These are phyloP conservation scores for Orthosia gracilis DNA, from an alignment of 2,888 invertebrate species.

Conservation along the genomic window DNA sequence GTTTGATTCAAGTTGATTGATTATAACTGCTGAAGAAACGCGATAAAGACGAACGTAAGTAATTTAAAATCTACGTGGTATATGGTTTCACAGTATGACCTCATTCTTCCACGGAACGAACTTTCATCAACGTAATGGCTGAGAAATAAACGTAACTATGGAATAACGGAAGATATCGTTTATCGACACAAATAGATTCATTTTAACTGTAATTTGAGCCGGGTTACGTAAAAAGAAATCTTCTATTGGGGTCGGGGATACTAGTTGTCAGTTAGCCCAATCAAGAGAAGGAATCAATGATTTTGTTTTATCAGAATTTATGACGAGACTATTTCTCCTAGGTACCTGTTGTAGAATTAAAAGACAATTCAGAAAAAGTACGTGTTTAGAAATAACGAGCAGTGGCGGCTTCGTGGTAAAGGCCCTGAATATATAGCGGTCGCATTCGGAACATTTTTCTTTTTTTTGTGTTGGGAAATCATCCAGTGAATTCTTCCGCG, in stretches of 20 bases:
- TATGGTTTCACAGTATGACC: conserved; percentile 34
- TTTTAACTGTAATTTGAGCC: conserved; percentile 49
- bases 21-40: conserved; percentile 2
- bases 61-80: conserved; percentile 30
- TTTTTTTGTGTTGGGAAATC: no score
- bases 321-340: no score
- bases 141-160: conserved; percentile 36
- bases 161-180: conserved; percentile 38
- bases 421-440: no score
- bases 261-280: neutral
- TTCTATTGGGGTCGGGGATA: conserved; percentile 11
- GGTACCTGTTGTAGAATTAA: neutral
- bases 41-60: conserved; percentile 16
- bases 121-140: conserved; percentile 58
- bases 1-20: neutral
- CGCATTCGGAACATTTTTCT: no score
- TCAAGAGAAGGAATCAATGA: neutral
- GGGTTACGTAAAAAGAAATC: conserved; percentile 39
- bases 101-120: conserved; percentile 31
- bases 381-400: neutral
- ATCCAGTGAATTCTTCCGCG: no score
- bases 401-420: no score
- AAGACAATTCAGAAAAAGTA: no score
- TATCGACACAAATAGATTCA: conserved; percentile 53
- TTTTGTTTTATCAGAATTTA: no score